phyloP scores from a whole-genome alignment of 2,113 vertebrate genomes.

The Rattus rattus region DNA sequence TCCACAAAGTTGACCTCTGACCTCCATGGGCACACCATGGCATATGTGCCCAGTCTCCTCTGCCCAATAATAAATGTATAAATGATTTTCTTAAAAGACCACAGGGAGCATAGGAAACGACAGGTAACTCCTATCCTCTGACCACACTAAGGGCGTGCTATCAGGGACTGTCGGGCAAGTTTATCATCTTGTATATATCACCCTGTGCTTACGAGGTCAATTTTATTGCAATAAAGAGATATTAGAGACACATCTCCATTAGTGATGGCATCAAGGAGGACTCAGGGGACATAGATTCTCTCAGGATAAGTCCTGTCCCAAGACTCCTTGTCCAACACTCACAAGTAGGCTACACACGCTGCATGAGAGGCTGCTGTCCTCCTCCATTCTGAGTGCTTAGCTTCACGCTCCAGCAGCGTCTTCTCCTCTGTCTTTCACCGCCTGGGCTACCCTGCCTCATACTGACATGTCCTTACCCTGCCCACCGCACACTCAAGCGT shows the following conservation, averaged over 20 bases:
- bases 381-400: background rate
- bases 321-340: background rate
- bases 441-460: background rate
- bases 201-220: background rate
- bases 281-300: background rate
- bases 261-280: background rate
- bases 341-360: background rate
- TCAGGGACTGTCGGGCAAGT: background rate
- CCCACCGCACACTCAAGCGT: background rate
- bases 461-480: background rate
- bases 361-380: too few relatives aligned
- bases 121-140: background rate
- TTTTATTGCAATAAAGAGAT: slow-evolving; percentile 1
- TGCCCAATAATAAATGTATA: too few relatives aligned
- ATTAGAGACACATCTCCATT: background rate
- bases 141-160: background rate
- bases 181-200: background rate
- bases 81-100: background rate
- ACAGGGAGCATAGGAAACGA: background rate
- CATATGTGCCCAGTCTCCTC: background rate
- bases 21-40: background rate
- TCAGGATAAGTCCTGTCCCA: background rate
- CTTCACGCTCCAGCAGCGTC: background rate
- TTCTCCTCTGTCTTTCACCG: background rate
- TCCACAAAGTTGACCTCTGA: background rate